These are phyloP conservation scores for Phyllotreta striolata DNA, from an alignment of 2,888 invertebrate species.

Conservation along the genomic window DNA sequence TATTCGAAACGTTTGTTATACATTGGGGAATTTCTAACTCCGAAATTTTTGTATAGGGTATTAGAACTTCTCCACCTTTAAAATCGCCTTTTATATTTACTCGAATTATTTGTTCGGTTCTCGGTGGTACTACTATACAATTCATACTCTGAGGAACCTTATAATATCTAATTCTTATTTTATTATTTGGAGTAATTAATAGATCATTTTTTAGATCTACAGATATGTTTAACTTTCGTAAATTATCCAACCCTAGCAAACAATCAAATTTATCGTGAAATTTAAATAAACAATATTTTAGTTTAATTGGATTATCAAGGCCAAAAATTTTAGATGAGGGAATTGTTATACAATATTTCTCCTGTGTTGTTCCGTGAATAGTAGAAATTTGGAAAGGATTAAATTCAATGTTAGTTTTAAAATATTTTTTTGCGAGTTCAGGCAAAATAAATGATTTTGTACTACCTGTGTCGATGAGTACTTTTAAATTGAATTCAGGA, in stretches of 20 bases:
- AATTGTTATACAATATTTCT: neutral
- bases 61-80: neutral
- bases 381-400: conserved; percentile 2
- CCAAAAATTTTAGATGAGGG: conserved; percentile 6
- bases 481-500: conserved; percentile 19
- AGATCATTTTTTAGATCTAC: conserved; percentile 1
- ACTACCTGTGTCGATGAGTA: conserved; percentile 21
- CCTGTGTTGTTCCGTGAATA: neutral
- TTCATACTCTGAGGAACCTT: neutral
- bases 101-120: conserved; percentile 5
- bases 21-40: conserved; percentile 1
- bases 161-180: too few relatives aligned
- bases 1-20: neutral
- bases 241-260: neutral
- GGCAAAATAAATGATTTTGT: conserved; percentile 27
- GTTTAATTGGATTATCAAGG: neutral
- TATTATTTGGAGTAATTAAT: neutral
- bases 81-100: neutral
- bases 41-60: neutral
- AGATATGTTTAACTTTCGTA: neutral
- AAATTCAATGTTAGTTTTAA: conserved; percentile 12
- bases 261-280: neutral
- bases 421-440: conserved; percentile 19
- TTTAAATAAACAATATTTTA: conserved; percentile 15
- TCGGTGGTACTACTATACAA: neutral